Evolutionary conservation across 1,140 invertebrate species (phyloP), one percentile per base, ranked within the genome.

Genomic region (Centruroides sculpturatus): DNA sequence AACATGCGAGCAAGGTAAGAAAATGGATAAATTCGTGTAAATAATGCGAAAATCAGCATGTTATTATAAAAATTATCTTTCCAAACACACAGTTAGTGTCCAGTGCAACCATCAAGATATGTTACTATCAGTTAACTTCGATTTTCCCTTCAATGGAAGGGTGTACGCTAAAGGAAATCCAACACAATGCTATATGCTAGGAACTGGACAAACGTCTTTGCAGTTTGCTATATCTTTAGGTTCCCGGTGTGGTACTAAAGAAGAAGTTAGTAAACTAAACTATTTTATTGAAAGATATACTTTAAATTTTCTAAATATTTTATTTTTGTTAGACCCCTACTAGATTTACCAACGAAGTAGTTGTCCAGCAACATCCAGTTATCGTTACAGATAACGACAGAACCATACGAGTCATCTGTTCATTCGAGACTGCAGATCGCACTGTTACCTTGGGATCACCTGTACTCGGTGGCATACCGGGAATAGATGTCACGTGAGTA

Each of bases 151-250:
- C 67, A 70, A 73, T 55, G 78, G 78, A 8, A 70, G 78, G 5
- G 73, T 79, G 0, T 80, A 78, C 65, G 76, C 78, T n/a, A 77
- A 76, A 52, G 76, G 77, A 11, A 80, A 77, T 66, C 75, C 78
- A 9, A 64, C 66, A 7, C 75, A 78, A 41, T 80, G 78, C 65
- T 78, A 76, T 66, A 74, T 78, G 66, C 70, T 79, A 64, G 78
- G 78, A 36, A 76, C 72, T 56, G 73, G 76, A 7, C 70, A 77
- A 64, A 71, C 71, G 11, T 71, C 75, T 59, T 36, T 79, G 5
- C 68, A 73, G 4, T 70, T 80, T 36, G 64, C 75, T n/a, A 75
- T 79, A 53, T 74, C 77, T 13, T 60, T 79, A 7, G 76, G 75
- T 3, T 67, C 72, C 4, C 69, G 73, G 50, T 79, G 78, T 66